Base-by-base conservation (phyloP, 2,888 invertebrate species). In the Eurytoma adleriae region DNA sequence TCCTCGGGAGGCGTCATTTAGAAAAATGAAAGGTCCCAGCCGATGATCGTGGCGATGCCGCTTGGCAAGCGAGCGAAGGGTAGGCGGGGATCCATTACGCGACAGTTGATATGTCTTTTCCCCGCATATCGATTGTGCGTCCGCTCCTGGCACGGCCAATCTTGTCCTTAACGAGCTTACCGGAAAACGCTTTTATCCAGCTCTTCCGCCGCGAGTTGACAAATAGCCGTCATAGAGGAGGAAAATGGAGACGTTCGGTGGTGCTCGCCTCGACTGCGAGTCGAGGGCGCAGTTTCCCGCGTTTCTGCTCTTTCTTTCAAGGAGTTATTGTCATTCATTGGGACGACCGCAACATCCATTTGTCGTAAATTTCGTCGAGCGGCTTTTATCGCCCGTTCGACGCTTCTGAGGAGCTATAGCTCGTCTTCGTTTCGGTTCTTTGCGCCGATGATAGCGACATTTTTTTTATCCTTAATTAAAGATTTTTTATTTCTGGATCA, bases 111-210 rank as follows among this genome's bases (percentile, higher is more conserved):
- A 66, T 77, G 82, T 76, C 72, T 67, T 52, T 69, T 67, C 20
- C 14, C 40, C 66, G 67, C 73, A 78, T 70, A 78, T 81, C 81
- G 81, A 81, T 80, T 78, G 71, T 20, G 30, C 12, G 64, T n/a
- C 24, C 3, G 57, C 27, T 40, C n/a, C 7, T 14, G 20, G 27
- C 18, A 40, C 18, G 68, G 67, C 73, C 79, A 82, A 80, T 77
- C 78, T 75, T 70, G 54, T 61, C 64, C 57, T 56, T 80, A 80
- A 80, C 74, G 82, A 82, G 67, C 80, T 79, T 80, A 82, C 82
- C 77, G 80, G 80, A 76, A 77, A 82, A 80, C 67, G 82, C 79
- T 82, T 82, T 82, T 82, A 82, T 70, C 82, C 70, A 61, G 48
- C 50, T 56, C 52, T 54, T 54, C 48, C 50, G 14, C 1, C 14